Evolutionary conservation across 2,113 vertebrate species (phyloP).

Genomic region (Pseudonaja textilis): DNA sequence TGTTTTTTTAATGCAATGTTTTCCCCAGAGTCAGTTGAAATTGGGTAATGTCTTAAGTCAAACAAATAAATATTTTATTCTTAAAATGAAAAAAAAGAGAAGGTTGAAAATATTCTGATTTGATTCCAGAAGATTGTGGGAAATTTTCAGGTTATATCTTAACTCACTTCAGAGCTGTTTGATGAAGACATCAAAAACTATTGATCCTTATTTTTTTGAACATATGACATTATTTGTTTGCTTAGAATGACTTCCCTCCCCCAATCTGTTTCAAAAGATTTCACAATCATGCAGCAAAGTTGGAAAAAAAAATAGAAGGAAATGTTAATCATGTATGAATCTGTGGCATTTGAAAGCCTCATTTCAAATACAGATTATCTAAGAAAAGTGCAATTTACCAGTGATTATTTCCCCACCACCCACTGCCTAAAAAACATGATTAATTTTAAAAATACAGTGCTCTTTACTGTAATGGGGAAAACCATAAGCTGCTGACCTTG

Average conservation of each 20-base stretch:
- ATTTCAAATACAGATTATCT: not conserved
- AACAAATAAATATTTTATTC: not conserved
- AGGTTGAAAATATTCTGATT: not conserved
- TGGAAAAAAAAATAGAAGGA: not conserved
- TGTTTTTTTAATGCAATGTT: not conserved
- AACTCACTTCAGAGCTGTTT: not conserved
- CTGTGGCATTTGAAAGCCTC: not conserved
- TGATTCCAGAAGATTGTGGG: not conserved
- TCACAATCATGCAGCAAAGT: not conserved
- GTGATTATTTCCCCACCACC: not conserved
- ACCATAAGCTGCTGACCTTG: not conserved
- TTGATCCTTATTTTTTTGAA: not conserved
- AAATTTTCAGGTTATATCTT: not conserved
- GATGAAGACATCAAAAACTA: not conserved
- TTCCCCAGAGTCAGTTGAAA: not conserved
- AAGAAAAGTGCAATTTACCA: not conserved
- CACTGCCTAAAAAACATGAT: not conserved
- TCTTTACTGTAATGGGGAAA: not conserved
- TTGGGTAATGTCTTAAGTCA: not conserved
- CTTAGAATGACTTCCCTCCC: not conserved
- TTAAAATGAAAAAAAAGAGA: not conserved
- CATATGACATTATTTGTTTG: not conserved
- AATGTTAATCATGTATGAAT: not conserved
- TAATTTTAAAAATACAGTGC: not conserved
- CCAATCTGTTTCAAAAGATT: constrained; percentile 54